Percentiles rank a stretch among this genome's conserved stretches.
Conservation (phyloP, 2,888 invertebrate genomes). For the Coenonympha arcania region DNA sequence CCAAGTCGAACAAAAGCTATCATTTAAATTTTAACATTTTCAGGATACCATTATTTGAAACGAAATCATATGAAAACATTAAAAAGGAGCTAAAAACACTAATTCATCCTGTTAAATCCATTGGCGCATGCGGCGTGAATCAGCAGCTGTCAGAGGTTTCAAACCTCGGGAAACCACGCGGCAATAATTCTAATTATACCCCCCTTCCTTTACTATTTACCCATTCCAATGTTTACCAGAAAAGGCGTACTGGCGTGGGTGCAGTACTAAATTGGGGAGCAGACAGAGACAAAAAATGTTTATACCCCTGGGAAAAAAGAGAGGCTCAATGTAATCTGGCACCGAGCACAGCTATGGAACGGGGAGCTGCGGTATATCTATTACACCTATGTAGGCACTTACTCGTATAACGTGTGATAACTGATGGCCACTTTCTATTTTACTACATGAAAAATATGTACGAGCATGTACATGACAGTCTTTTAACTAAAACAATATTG, state of each 20-base stretch:
- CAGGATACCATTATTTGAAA: too few species aligned
- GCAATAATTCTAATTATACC: conserved; percentile 71
- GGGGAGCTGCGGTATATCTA: conserved; percentile 55
- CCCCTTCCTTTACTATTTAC: conserved; percentile 68
- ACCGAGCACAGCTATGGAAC: conserved; percentile 50
- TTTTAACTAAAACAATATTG: neutral
- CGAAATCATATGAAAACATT: neutral
- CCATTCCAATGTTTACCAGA: conserved; percentile 68
- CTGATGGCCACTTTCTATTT: conserved; percentile 56
- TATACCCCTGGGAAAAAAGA: conserved; percentile 43
- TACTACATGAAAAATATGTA: conserved; percentile 28
- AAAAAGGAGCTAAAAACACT: neutral
- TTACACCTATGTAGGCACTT: conserved; percentile 42
- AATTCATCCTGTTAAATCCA: conserved; percentile 6
- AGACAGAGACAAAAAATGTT: conserved; percentile 63
- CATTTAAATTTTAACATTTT: too few species aligned
- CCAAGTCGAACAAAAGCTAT: too few species aligned
- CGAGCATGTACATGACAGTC: neutral
- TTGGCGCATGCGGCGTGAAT: conserved; percentile 10
- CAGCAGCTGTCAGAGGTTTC: conserved; percentile 22
- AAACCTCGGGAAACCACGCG: conserved; percentile 41
- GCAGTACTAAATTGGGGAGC: conserved; percentile 64
- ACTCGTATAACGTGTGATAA: conserved; percentile 38
- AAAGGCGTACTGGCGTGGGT: conserved; percentile 69
- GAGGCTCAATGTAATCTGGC: conserved; percentile 45